Evolutionary conservation across 1,140 invertebrate species (phyloP).

Genomic region (Trinorchestia longiramus): DNA sequence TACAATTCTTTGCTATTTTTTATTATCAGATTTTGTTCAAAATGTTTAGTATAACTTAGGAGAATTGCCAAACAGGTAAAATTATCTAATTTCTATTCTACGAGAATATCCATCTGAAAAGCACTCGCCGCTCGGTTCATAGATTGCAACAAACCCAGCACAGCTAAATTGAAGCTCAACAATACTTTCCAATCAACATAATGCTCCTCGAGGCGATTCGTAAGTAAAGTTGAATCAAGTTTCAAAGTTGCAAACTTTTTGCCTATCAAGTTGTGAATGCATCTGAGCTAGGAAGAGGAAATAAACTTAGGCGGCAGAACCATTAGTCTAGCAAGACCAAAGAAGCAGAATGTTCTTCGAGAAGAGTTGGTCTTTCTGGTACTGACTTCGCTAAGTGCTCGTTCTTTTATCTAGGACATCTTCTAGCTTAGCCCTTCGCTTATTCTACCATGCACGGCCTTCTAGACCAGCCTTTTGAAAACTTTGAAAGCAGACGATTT

Average conservation of each 20-base stretch:
- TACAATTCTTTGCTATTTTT: too few relatives aligned
- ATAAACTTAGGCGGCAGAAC: neutral
- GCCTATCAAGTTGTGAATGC: neutral
- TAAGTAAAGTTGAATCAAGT: neutral
- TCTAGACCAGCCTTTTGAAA: neutral
- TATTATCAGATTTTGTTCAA: too few relatives aligned
- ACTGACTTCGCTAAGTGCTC: neutral
- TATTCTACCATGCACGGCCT: neutral
- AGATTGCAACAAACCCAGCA: neutral
- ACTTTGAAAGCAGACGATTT: neutral
- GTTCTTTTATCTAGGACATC: slow-evolving; percentile 11
- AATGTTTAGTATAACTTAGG: neutral
- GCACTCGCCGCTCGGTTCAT: neutral
- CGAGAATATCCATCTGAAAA: neutral
- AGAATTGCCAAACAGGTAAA: neutral
- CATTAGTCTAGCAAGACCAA: neutral
- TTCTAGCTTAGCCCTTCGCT: neutral
- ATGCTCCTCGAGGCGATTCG: neutral
- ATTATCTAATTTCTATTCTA: neutral
- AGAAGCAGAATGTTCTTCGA: neutral
- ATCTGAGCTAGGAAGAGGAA: neutral
- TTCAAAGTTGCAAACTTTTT: slow-evolving; percentile 23
- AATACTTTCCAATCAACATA: neutral
- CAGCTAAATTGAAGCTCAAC: neutral
- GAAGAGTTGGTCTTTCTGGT: neutral